Base-by-base conservation (phyloP, 2,797 vertebrate genomes). In the Morelia viridis region DNA sequence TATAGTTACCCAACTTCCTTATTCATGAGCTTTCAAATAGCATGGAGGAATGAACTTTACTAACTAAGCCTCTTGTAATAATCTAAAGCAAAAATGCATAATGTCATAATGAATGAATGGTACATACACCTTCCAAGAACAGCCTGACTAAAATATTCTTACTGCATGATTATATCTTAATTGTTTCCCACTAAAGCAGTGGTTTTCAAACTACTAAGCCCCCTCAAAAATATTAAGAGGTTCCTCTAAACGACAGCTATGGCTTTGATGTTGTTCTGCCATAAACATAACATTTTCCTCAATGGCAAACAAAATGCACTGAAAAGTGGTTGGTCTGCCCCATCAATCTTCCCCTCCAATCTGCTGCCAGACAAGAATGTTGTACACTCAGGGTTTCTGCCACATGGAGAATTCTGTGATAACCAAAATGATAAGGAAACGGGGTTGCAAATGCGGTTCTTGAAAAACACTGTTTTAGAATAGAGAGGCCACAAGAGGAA, bases 21-120 rank as follows among this genome's bases (percentile, higher is more conserved):
- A 61, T 95, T 90, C 2, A 0, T 94, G 93, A 93, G 93, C 93
- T 94, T 96, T 92, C 9, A 60, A 85, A 91, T 24, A 94, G 96
- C 95, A 97, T 96, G 96, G 95, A n/a, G 94, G 95, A 96, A 97
- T 96, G 95, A 95, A 85, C 91, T 85, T 68, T 96, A 96, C 96
- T 97, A 97, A 97, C 96, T 80, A 50, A 57, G 2, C 24, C 12
- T 31, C 0, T 85, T 5, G 24, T 86, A 1, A 86, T 96, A 93
- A 96, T 94, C 90, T 94, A 90, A 61, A 84, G n/a, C 62, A 85
- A 93, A 92, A 84, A 90, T 95, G 95, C 96, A 95, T 85, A 95
- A 88, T 91, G 90, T 94, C 65, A 0, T 91, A 92, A 93, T 95
- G 95, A 96, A 96, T 93, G 90, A 91, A 93, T 80, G 86, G 91